Percentiles rank a stretch among this genome's conserved stretches.
Conservation (phyloP, 2,797 vertebrate genomes). For the Percopsis omiscomaycus region DNA sequence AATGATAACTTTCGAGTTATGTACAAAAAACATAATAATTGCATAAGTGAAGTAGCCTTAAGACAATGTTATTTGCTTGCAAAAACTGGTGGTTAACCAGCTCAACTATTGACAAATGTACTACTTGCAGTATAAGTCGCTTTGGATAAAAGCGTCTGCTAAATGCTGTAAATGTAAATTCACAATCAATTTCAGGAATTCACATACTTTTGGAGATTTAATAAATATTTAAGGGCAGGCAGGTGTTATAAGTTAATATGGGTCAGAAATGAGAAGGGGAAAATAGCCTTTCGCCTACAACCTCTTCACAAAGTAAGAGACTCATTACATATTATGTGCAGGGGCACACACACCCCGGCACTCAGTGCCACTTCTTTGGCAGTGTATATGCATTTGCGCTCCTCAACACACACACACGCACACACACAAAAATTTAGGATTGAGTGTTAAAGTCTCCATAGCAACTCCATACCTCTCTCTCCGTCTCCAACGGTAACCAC, state of each 20-base stretch:
- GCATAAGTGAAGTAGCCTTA: too few species aligned
- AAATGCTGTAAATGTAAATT: too few species aligned
- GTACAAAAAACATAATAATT: too few species aligned
- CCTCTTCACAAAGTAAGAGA: slow-evolving; percentile 37
- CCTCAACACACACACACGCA: background rate
- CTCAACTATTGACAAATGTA: too few species aligned
- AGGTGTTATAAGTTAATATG: slow-evolving; percentile 39
- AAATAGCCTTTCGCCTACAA: slow-evolving; percentile 53
- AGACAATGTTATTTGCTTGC: too few species aligned
- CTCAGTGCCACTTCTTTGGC: background rate
- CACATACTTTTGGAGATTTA: too few species aligned
- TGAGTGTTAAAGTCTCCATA: slow-evolving; percentile 55
- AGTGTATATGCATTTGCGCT: background rate
- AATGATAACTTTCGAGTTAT: too few species aligned
- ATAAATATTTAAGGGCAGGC: too few species aligned
- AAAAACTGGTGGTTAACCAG: too few species aligned
- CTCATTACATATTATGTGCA: slow-evolving; percentile 24
- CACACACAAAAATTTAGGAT: slow-evolving; percentile 9
- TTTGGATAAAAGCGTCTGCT: too few species aligned
- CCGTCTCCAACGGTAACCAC: slow-evolving; percentile 52
- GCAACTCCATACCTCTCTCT: slow-evolving; percentile 52
- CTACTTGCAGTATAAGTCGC: too few species aligned
- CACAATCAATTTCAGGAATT: too few species aligned
- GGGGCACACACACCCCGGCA: slow-evolving; percentile 7
- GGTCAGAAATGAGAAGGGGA: slow-evolving; percentile 36